phyloP scores from a whole-genome alignment of 2,113 vertebrate species.

The Pagrus major region DNA sequence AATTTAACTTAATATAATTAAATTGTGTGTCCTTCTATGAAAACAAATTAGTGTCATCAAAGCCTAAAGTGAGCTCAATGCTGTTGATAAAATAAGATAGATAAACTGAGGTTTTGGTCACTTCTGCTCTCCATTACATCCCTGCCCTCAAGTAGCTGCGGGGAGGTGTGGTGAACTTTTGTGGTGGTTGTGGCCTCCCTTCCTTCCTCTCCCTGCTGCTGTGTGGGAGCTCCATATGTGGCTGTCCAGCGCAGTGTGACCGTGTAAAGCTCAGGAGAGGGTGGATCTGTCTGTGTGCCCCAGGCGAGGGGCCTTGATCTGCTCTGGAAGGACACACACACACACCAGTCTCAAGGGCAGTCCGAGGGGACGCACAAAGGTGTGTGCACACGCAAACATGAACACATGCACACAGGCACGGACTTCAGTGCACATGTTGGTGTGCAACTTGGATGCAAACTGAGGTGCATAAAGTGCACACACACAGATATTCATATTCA shows the following conservation, averaged over 20 bases:
- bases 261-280: conserved; percentile 62
- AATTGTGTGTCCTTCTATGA: conserved; percentile 14
- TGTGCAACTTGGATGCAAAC: too few species aligned
- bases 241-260: conserved; percentile 71
- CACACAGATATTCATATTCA: not conserved
- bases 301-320: conserved; percentile 70
- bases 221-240: conserved; percentile 63
- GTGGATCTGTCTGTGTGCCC: conserved; percentile 68
- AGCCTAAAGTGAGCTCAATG: not conserved
- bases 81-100: conserved; percentile 12
- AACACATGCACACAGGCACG: conserved; percentile 1
- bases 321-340: conserved; percentile 70
- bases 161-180: conserved; percentile 33
- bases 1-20: conserved; percentile 21
- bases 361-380: conserved; percentile 28
- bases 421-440: conserved; percentile 6
- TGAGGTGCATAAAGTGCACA: not conserved
- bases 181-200: conserved; percentile 1
- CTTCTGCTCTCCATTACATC: conserved; percentile 4
- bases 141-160: conserved; percentile 30
- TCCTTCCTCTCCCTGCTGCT: conserved; percentile 19
- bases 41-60: conserved; percentile 45
- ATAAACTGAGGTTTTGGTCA: conserved; percentile 10
- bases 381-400: not conserved
- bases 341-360: conserved; percentile 74